Evolutionary conservation across 2,888 invertebrate species (phyloP).

Genomic region (Nephrotoma appendiculata): DNA sequence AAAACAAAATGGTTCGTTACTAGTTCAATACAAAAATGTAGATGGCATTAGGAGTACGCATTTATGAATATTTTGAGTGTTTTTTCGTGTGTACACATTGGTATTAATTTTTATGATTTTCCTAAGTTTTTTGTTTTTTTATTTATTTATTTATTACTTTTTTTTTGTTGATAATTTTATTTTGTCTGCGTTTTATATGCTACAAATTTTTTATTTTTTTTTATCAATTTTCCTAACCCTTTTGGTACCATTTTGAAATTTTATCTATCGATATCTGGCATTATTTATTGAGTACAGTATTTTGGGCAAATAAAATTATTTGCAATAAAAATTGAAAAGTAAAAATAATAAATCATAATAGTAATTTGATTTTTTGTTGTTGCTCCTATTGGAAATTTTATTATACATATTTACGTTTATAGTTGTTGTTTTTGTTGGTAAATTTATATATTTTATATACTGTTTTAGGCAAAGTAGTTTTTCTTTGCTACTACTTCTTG

Average conservation of each 20-base stretch:
- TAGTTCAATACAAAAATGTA: conserved; percentile 22
- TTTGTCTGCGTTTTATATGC: background rate
- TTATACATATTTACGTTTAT: background rate
- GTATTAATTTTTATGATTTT: background rate
- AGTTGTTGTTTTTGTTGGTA: background rate
- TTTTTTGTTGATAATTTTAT: background rate
- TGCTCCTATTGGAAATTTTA: background rate
- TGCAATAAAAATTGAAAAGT: background rate
- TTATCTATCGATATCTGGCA: background rate
- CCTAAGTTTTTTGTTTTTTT: background rate
- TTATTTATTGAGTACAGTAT: background rate
- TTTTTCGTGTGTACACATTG: background rate
- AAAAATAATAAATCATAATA: background rate
- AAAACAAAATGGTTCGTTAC: conserved; percentile 31
- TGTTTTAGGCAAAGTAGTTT: background rate
- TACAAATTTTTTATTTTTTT: background rate
- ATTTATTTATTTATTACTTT: background rate
- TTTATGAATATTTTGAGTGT: background rate
- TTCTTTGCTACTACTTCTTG: background rate
- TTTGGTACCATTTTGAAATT: background rate
- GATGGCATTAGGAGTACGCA: conserved; percentile 24
- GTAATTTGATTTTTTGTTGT: background rate
- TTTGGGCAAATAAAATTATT: background rate
- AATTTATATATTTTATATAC: background rate
- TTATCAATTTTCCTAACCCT: background rate